Conservation (phyloP, 2,888 invertebrate genomes). For the Drosophila incognita region DNA sequence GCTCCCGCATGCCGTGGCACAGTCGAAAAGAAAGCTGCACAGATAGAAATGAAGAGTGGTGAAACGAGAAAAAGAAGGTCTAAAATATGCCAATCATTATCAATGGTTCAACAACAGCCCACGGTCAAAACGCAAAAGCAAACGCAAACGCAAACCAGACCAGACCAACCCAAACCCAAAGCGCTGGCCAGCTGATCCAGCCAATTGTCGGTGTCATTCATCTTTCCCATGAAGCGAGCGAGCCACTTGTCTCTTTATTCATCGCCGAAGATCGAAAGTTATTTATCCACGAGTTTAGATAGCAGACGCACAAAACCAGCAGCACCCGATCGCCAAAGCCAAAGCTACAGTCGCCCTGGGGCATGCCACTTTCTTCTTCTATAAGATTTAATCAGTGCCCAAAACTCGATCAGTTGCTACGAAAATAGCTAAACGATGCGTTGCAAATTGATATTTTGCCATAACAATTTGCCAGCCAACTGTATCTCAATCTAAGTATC, state of each 20-base stretch:
- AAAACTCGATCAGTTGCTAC: constrained; percentile 42
- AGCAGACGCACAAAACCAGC: constrained; percentile 11
- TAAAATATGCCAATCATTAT: constrained; percentile 55
- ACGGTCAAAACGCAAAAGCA: constrained; percentile 28
- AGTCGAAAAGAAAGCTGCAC: constrained; percentile 90
- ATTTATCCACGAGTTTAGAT: constrained; percentile 34
- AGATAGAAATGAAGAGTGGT: constrained; percentile 19
- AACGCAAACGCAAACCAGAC: constrained; percentile 16
- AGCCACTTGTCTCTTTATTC: constrained; percentile 39
- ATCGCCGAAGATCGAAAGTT: constrained; percentile 68
- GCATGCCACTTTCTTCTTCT: constrained; percentile 67
- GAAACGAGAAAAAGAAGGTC: constrained; percentile 21
- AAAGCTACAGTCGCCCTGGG: constrained; percentile 34
- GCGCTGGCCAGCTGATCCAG: constrained; percentile 42
- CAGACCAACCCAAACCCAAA: constrained; percentile 6
- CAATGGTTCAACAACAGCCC: constrained; percentile 44
- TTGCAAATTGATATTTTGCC: constrained; percentile 72
- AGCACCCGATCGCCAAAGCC: constrained; percentile 57
- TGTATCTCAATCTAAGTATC: constrained; percentile 5
- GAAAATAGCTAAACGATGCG: constrained; percentile 10
- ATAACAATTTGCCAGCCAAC: constrained; percentile 45
- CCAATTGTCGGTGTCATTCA: constrained; percentile 68
- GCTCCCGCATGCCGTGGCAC: constrained; percentile 89
- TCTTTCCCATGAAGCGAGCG: constrained; percentile 34
- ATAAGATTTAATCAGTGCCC: constrained; percentile 55